Evolutionary conservation across 2,888 invertebrate genomes (phyloP), one percentile per base, ranked within the genome.

Genomic region (Calliopum simillimum): DNA sequence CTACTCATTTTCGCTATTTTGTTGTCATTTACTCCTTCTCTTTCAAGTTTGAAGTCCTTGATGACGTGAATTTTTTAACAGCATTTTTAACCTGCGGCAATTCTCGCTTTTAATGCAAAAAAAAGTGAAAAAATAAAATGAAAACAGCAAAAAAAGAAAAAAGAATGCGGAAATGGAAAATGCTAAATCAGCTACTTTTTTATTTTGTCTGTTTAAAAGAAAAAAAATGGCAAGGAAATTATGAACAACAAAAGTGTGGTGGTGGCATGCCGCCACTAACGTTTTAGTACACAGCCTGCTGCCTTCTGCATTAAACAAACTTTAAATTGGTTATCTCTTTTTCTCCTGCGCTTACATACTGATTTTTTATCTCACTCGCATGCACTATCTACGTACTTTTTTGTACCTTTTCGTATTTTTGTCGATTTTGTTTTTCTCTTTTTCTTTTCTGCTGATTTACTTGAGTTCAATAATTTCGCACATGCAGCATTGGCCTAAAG

Each of bases 11-110:
- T 25, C 23, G 21, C 23, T 25, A 25, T 33, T 55, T 43, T 44
- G 21, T 21, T 53, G 21, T 21, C 47, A 23, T 14, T 47, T 47
- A 14, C 47, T 8, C 33, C 14, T 33, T 14, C 46, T 44, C 11
- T 53, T 63, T 47, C 46, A 19, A 16, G 21, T 58, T 56, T 58
- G 66, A 66, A 56, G 66, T 46, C 46, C 66, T 64, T 23, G 70
- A 65, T 70, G 70, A 70, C 44, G 53, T 65, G 70, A 55, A 69
- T 64, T 69, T 63, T 69, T 69, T 65, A 69, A 59, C 64, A 58
- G 69, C 49, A 43, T 56, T 66, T 70, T 59, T 51, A 51, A 59
- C 70, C 70, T 65, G 59, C 70, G 70, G 70, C 61, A 53, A 19
- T 64, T 55, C 49, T 25, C 3, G 1, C 11, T 23, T 56, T 23